Conservation (phyloP, 2,113 vertebrate genomes). For the human (Homo sapiens) region DNA sequence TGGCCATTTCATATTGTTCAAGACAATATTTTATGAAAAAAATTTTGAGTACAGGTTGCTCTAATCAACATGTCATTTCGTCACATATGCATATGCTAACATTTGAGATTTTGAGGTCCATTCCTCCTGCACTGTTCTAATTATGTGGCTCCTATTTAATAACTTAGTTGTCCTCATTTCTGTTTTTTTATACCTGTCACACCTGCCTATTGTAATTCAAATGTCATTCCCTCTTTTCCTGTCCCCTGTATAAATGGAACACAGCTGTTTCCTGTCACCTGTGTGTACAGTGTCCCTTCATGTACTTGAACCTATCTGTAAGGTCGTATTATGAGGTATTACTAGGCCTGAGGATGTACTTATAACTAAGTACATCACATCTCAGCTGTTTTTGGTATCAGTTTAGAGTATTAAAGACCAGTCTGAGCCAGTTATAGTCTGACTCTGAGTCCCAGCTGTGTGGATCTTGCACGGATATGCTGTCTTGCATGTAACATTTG, state of each 20-base stretch:
- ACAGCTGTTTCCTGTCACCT: slow-evolving; percentile 72
- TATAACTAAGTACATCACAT: slow-evolving; percentile 18
- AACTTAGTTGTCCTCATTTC: background rate
- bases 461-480: background rate
- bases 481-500: slow-evolving; percentile 33
- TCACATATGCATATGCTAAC: background rate
- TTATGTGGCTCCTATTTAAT: background rate
- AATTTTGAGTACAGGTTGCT: background rate
- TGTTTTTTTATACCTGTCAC: slow-evolving; percentile 50
- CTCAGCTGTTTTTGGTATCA: slow-evolving; percentile 19
- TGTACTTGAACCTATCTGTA: slow-evolving; percentile 59
- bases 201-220: slow-evolving; percentile 51
- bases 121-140: background rate
- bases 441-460: slow-evolving; percentile 49
- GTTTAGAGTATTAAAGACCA: slow-evolving; percentile 44
- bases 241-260: slow-evolving; percentile 34
- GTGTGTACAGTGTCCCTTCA: slow-evolving; percentile 41
- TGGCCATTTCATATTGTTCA: background rate
- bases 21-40: background rate
- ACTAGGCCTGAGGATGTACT: slow-evolving; percentile 15
- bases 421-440: background rate
- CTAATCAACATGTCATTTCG: background rate
- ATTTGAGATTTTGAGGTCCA: background rate
- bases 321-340: slow-evolving; percentile 4
- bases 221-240: background rate